Conservation (phyloP, 2,113 vertebrate genomes). For the Chlamydotis undulata region DNA sequence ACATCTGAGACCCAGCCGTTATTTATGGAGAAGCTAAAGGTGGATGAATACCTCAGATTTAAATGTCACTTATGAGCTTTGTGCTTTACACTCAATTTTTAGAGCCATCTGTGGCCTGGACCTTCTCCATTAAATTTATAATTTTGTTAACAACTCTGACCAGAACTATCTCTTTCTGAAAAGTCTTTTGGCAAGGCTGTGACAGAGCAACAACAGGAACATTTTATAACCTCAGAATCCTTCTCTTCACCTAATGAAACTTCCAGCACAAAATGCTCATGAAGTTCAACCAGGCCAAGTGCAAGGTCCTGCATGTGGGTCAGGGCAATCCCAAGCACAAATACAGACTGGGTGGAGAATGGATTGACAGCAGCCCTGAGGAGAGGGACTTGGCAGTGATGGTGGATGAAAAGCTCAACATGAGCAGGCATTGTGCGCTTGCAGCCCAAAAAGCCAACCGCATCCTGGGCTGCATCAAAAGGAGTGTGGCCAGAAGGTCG, state of each 20-base stretch:
- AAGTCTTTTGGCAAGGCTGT: not conserved
- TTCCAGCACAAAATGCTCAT: not conserved
- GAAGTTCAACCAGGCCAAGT: too few relatives aligned
- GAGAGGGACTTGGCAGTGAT: too few relatives aligned
- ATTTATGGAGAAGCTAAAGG: not conserved
- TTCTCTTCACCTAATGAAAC: not conserved
- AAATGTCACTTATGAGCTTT: not conserved
- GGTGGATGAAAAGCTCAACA: too few relatives aligned
- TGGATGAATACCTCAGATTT: not conserved
- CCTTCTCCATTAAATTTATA: not conserved
- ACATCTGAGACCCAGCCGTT: not conserved
- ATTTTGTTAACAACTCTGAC: not conserved
- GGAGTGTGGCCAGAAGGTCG: too few relatives aligned
- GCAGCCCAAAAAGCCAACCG: too few relatives aligned
- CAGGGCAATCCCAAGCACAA: too few relatives aligned
- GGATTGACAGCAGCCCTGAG: too few relatives aligned
- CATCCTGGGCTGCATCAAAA: too few relatives aligned
- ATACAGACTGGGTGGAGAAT: too few relatives aligned
- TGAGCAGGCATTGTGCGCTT: too few relatives aligned
- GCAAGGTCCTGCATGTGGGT: too few relatives aligned
- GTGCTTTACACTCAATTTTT: not conserved
- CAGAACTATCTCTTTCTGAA: not conserved
- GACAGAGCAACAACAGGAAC: not conserved
- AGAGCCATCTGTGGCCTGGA: not conserved
- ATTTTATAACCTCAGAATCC: not conserved